Evolutionary conservation across 2,888 invertebrate species (phyloP), one percentile per base, ranked within the genome.

Genomic region (Galeopsomyia nigrocyanea): DNA sequence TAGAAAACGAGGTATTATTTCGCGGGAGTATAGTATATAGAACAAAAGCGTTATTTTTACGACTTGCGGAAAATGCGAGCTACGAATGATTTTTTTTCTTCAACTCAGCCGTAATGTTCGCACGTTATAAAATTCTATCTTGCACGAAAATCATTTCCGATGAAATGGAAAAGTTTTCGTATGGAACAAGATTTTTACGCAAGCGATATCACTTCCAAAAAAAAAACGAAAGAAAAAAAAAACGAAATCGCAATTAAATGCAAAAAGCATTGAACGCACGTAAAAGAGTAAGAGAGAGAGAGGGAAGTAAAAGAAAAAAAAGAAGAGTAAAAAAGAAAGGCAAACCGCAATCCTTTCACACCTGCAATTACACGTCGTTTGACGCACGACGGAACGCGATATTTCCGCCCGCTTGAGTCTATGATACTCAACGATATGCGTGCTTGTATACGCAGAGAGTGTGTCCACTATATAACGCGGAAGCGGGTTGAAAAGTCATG

Each of bases 341-440:
- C 10, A n/a, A 3, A n/a, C 39, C 39, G 46, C 57, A 14, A 17
- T n/a, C 57, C 31, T 58, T 58, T 58, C 57, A 58, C 57, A 39
- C 57, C 57, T 19, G 57, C 57, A 58, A 58, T 58, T 58, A 39
- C 26, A 19, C 31, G 57, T 58, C 17, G 57, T 31, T 58, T 39
- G 57, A n/a, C 39, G 39, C 55, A 39, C 19, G 22, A n/a, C 21
- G 55, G 21, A 47, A 60, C 60, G 47, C 60, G 47, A 60, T 47
- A 47, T 60, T 60, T 60, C 60, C 53, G 17, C 19, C 19, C 53
- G 53, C 53, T 3, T 49, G 53, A 17, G 19, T 21, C 7, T 22
- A 21, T 56, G 57, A 16, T n/a, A 26, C 10, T n/a, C n/a, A n/a
- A n/a, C n/a, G n/a, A n/a, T n/a, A n/a, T 57, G 31, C n/a, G 26